Percentiles rank a stretch among this genome's conserved stretches.
These are phyloP conservation scores for Tanaodytes sp. DNA, from an alignment of 2,888 invertebrate species.

Conservation along the genomic window DNA sequence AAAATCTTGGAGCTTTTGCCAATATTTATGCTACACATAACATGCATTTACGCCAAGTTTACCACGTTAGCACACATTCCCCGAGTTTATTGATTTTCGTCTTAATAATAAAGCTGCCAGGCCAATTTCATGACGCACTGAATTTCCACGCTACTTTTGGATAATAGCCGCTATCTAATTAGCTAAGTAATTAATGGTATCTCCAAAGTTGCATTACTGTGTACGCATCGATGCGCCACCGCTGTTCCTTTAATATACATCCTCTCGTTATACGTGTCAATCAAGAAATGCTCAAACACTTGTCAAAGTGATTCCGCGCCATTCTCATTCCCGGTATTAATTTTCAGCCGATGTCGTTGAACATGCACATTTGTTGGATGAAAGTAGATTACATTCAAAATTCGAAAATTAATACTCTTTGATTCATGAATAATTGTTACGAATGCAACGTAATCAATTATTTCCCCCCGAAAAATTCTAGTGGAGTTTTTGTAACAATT, in stretches of 20 bases:
- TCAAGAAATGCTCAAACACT: conserved; percentile 15
- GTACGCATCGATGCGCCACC: not conserved
- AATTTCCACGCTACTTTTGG: conserved; percentile 9
- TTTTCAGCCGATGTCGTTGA: too few species aligned
- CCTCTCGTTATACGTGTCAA: conserved; percentile 18
- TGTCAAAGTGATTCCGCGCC: conserved; percentile 12
- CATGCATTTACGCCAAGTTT: conserved; percentile 27
- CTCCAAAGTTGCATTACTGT: conserved; percentile 15
- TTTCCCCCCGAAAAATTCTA: too few species aligned
- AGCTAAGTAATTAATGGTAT: conserved; percentile 31
- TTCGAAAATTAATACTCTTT: too few species aligned
- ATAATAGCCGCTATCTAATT: conserved; percentile 35
- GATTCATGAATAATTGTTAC: too few species aligned
- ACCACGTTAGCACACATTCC: not conserved
- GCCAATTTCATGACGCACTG: conserved; percentile 7
- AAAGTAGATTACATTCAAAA: too few species aligned
- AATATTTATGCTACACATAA: conserved; percentile 21
- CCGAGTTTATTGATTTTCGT: conserved; percentile 26
- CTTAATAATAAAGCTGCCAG: conserved; percentile 1
- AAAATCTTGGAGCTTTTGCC: conserved; percentile 24
- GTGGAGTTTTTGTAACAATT: too few species aligned
- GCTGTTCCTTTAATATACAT: conserved; percentile 5
- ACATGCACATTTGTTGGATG: too few species aligned
- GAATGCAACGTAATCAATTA: too few species aligned
- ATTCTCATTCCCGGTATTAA: too few species aligned